phyloP scores from a whole-genome alignment of 2,113 vertebrate genomes.

The Embiotoca jacksoni region DNA sequence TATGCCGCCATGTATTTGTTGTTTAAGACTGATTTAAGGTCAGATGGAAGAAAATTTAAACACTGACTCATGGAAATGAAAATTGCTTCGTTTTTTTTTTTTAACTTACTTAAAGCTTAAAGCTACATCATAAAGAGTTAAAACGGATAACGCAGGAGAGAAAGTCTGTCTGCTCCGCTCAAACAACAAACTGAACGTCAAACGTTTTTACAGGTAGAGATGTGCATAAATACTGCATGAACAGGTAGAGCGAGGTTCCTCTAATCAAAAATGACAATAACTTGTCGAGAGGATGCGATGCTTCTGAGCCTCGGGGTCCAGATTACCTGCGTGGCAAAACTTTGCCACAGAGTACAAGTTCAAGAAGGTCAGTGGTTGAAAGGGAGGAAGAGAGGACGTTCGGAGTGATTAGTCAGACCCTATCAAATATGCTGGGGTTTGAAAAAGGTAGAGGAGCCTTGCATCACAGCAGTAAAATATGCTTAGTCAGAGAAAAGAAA shows the following conservation, averaged over 20 bases:
- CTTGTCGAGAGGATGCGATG: conserved; percentile 15
- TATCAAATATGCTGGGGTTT: conserved; percentile 46
- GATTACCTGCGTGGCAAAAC: conserved; percentile 29
- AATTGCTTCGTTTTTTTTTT: conserved; percentile 1
- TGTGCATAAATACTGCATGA: conserved; percentile 66
- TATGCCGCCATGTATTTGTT: background rate
- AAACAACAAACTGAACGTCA: conserved; percentile 25
- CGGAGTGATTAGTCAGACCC: conserved; percentile 42
- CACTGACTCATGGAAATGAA: conserved; percentile 2
- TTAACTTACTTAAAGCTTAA: conserved; percentile 39
- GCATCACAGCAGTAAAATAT: conserved; percentile 50
- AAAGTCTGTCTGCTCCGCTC: conserved; percentile 16
- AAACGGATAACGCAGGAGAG: conserved; percentile 13
- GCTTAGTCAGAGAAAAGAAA: conserved; percentile 41
- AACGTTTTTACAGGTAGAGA: conserved; percentile 46
- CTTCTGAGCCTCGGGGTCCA: conserved; percentile 34
- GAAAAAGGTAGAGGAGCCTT: conserved; percentile 39
- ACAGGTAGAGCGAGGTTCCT: conserved; percentile 33
- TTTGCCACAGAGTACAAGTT: conserved; percentile 41
- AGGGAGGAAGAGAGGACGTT: conserved; percentile 17
- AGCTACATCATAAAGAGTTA: conserved; percentile 46
- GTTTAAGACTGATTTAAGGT: conserved; percentile 16
- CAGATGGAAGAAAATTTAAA: background rate
- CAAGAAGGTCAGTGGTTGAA: conserved; percentile 38
- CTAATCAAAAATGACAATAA: conserved; percentile 25